A percentile compares a stretch with the other conserved stretches of the same genome.
phyloP scores from a whole-genome alignment of 2,888 invertebrate genomes.

The Drosophila recens region DNA sequence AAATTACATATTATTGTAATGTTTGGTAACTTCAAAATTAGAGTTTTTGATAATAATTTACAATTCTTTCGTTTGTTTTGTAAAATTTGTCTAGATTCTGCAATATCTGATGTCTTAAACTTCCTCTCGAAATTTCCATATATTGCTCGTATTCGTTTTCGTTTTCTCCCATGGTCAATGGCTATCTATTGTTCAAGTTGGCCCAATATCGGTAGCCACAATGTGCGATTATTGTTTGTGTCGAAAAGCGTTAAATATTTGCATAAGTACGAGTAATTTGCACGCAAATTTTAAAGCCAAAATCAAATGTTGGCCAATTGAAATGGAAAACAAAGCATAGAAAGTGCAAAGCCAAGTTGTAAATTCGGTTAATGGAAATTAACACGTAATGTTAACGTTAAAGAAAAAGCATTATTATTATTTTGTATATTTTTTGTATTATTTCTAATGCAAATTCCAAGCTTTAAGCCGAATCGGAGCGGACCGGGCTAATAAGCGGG shows the following conservation, averaged over 20 bases:
- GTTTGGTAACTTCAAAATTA: no score
- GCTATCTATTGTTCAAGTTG: constrained; percentile 32
- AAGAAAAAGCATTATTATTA: constrained; percentile 26
- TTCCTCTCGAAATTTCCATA: background rate
- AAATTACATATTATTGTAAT: no score
- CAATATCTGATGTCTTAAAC: background rate
- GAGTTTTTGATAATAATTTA: no score
- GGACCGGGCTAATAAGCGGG: constrained; percentile 70
- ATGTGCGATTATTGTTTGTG: constrained; percentile 53
- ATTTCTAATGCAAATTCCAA: constrained; percentile 55
- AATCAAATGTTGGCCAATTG: constrained; percentile 19
- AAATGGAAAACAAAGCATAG: constrained; percentile 37
- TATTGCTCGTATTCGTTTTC: background rate
- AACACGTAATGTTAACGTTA: constrained; percentile 51
- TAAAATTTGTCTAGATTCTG: background rate
- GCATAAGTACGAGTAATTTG: constrained; percentile 60
- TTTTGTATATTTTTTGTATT: constrained; percentile 14
- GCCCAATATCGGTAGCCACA: constrained; percentile 31
- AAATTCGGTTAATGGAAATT: constrained; percentile 62
- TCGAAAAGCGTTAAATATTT: constrained; percentile 48
- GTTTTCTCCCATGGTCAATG: constrained; percentile 19
- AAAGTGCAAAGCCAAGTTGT: constrained; percentile 55
- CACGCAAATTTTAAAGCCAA: constrained; percentile 47
- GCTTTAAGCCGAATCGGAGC: constrained; percentile 28
- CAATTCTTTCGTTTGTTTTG: background rate